Evolutionary conservation across 2,888 invertebrate species (phyloP), one percentile per base, ranked within the genome.

Genomic region (Sinotaia quadrata): DNA sequence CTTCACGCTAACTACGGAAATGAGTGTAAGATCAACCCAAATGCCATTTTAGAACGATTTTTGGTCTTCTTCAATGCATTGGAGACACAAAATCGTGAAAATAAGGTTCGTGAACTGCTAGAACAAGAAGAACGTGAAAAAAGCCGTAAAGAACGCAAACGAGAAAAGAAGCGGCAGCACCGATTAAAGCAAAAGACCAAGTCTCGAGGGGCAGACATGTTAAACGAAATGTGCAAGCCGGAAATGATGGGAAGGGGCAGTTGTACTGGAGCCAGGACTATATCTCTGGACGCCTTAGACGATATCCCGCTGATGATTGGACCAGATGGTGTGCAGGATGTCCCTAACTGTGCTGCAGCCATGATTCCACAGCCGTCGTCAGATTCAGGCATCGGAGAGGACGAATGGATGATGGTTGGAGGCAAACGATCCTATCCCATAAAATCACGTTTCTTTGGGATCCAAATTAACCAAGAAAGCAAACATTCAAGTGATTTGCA

Each of bases 41-140:
- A 36, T 34, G 52, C 54, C 31, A 24, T 54, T 21, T 33, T 63
- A 37, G 63, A 63, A 37, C 63, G 63, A 27, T 54, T 63, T 54
- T 15, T 63, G 8, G 41, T 31, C 41, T 63, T 54, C 54, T 54
- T 52, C 63, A 52, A 54, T 29, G 41, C 63, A n/a, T 37, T 63
- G 54, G 54, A 52, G 29, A 63, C 27, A 47, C 33, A 37, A 27
- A 56, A 65, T 56, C 37, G 41, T 34, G 65, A 56, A 33, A 56
- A 65, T 33, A 56, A 56, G 44, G 54, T 56, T 31, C 41, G 44
- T 8, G 75, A 80, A 59, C 68, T 83, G 24, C 63, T 83, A 21
- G 75, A 77, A 41, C 75, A 78, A 44, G 83, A 82, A 49, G 78
- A 77, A 51, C 65, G 74, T 18, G 79, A 81, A 41, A 79, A 77